These are phyloP conservation scores for Dascyllus trimaculatus DNA, from an alignment of 2,113 vertebrate species.

Conservation along the genomic window DNA sequence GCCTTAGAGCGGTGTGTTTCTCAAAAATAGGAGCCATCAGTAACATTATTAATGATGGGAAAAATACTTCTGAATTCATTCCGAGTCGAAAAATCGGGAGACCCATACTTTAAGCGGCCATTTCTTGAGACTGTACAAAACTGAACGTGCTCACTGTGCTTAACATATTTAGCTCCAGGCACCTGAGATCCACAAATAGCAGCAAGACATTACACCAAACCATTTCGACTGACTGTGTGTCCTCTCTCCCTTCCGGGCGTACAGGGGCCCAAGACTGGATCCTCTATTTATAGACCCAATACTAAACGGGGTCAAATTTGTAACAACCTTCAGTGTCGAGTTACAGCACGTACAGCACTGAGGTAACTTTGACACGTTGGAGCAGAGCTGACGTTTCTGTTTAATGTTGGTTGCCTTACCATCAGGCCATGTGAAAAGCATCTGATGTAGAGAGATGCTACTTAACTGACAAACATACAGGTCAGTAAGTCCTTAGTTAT, in stretches of 20 bases:
- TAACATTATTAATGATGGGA: no score
- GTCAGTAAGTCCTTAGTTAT: no score
- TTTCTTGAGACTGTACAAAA: background rate
- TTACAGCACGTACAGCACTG: conserved; percentile 29
- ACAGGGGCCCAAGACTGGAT: conserved; percentile 22
- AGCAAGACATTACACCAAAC: conserved; percentile 1
- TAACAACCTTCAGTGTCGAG: conserved; percentile 9
- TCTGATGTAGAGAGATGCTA: conserved; percentile 5
- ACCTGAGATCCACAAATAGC: conserved; percentile 37
- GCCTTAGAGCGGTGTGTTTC: background rate
- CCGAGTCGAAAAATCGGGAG: no score
- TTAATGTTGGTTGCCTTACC: background rate
- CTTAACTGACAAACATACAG: background rate
- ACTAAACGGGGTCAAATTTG: conserved; percentile 28
- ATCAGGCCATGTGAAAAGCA: background rate
- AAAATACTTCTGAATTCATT: no score
- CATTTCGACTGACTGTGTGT: background rate
- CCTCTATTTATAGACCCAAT: conserved; percentile 63
- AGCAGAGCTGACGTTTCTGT: conserved; percentile 8
- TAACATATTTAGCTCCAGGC: background rate
- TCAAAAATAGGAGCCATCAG: background rate
- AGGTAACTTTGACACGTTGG: background rate
- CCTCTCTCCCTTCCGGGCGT: conserved; percentile 14
- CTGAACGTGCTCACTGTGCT: background rate
- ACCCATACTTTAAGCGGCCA: no score